These are phyloP conservation scores for Coluber constrictor DNA, from an alignment of 2,797 vertebrate genomes.

Conservation along the genomic window DNA sequence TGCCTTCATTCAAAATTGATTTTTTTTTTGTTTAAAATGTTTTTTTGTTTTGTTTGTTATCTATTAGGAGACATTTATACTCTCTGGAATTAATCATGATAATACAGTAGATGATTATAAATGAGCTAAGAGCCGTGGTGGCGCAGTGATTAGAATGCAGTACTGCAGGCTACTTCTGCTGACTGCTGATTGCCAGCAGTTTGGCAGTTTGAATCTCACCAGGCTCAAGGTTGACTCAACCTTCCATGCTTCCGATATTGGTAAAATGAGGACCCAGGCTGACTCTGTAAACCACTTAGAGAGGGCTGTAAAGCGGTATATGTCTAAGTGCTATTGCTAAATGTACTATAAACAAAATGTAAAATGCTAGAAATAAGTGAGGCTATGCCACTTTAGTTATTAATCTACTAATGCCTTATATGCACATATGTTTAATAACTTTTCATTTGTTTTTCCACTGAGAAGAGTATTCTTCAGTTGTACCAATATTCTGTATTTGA, in stretches of 20 bases:
- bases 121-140: too few relatives aligned
- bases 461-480: neutral
- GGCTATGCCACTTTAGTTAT: neutral
- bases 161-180: too few relatives aligned
- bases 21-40: neutral
- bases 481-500: neutral
- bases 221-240: too few relatives aligned
- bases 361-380: neutral
- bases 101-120: conserved; percentile 23
- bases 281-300: too few relatives aligned
- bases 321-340: too few relatives aligned
- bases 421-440: neutral
- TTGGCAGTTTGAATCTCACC: too few relatives aligned
- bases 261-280: too few relatives aligned
- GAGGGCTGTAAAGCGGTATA: too few relatives aligned
- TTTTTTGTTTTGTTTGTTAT: neutral
- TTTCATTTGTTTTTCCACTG: neutral
- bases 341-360: conserved; percentile 13
- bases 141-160: too few relatives aligned
- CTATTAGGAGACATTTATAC: conserved; percentile 10
- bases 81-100: neutral
- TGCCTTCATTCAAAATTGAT: neutral
- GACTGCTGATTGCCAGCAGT: too few relatives aligned
- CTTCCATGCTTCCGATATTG: too few relatives aligned
- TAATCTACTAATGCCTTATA: neutral